Conservation (phyloP, 2,113 vertebrate species). For the Spermophilus dauricus region DNA sequence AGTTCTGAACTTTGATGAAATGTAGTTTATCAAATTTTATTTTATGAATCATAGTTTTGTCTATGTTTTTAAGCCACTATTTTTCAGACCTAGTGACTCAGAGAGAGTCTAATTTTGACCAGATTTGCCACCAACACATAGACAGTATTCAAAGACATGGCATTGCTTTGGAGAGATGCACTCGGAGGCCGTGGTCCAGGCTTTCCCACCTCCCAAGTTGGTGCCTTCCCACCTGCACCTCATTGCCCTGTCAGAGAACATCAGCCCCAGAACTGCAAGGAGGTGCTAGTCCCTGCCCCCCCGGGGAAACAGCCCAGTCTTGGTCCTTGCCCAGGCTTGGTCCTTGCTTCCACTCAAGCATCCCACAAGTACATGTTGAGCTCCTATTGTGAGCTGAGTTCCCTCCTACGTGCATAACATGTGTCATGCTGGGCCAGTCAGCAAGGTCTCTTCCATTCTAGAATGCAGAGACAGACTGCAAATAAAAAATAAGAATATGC, state of each 20-base stretch:
- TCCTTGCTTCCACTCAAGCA: neutral
- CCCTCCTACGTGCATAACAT: neutral
- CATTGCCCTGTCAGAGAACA: neutral
- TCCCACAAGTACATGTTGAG: neutral
- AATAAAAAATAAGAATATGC: neutral
- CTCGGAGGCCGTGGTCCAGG: accelerated
- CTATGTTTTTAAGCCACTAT: neutral
- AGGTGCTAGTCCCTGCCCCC: neutral
- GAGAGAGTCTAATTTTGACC: neutral
- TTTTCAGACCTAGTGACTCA: neutral
- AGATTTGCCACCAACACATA: neutral
- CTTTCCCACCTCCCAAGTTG: neutral
- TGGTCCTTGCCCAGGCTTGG: neutral
- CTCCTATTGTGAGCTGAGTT: neutral
- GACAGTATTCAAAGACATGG: neutral
- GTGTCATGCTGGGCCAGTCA: neutral
- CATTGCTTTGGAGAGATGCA: neutral
- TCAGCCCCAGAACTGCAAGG: neutral
- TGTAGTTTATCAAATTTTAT: neutral
- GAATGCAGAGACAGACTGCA: neutral
- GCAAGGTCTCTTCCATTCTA: neutral
- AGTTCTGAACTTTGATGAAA: neutral
- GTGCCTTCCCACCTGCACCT: neutral
- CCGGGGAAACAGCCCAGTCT: neutral
- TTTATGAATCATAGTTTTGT: neutral